phyloP scores from a whole-genome alignment of 2,888 invertebrate genomes.

The Lycia hirtaria region DNA sequence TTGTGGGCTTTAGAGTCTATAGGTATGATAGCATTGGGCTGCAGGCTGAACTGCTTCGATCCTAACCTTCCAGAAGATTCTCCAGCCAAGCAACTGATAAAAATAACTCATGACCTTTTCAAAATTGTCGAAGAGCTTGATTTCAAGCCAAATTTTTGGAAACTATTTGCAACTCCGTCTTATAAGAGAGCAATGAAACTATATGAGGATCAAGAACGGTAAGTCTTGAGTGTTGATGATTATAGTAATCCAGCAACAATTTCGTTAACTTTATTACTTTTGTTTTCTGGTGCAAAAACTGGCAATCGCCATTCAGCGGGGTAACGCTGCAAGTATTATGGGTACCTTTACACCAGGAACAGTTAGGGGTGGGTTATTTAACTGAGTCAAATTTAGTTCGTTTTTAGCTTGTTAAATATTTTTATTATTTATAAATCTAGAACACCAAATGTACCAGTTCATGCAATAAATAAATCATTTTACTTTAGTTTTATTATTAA shows the following conservation, averaged over 20 bases:
- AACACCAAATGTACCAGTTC: no score
- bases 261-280: no score
- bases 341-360: no score
- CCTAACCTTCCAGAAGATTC: constrained; percentile 63
- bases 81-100: constrained; percentile 62
- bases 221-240: no score
- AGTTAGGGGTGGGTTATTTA: no score
- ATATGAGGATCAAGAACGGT: constrained; percentile 66
- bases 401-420: no score
- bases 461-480: no score
- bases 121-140: constrained; percentile 54
- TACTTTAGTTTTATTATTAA: not conserved
- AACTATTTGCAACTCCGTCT: constrained; percentile 55
- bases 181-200: constrained; percentile 64
- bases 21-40: constrained; percentile 68
- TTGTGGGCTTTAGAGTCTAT: constrained; percentile 88
- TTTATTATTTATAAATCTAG: not conserved
- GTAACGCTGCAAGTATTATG: no score
- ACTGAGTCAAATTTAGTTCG: no score
- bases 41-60: constrained; percentile 67
- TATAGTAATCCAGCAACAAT: no score
- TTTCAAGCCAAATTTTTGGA: constrained; percentile 65
- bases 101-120: constrained; percentile 63
- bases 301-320: no score
- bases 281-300: no score